These are phyloP conservation scores for Iguana delicatissima DNA, from an alignment of 2,797 vertebrate genomes.

Conservation along the genomic window DNA sequence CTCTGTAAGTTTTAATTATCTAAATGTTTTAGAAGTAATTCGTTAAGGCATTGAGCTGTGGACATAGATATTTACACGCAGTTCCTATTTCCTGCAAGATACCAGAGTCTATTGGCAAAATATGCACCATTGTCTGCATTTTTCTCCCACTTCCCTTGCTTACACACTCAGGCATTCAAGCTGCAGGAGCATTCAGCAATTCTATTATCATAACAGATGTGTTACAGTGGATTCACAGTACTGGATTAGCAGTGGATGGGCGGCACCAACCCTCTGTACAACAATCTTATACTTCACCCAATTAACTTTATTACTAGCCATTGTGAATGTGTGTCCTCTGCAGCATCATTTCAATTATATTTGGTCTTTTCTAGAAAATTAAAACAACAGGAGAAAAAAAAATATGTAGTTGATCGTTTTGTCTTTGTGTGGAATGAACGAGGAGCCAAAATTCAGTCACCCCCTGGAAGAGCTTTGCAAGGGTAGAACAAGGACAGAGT, in stretches of 20 bases:
- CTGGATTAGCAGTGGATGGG: background rate
- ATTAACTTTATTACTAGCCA: background rate
- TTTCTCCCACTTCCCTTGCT: background rate
- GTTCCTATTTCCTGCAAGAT: background rate
- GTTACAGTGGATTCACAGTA: background rate
- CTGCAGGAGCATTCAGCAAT: too few species aligned
- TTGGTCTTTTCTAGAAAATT: background rate
- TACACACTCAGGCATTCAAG: background rate
- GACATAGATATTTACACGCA: background rate
- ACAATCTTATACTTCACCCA: background rate
- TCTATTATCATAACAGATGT: background rate
- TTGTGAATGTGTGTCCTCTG: too few species aligned
- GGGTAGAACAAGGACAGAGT: background rate
- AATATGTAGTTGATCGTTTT: background rate
- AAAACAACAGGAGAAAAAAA: background rate
- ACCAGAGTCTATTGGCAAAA: background rate
- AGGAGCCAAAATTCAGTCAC: background rate
- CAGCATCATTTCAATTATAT: background rate
- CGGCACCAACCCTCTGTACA: background rate
- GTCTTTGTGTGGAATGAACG: too few species aligned
- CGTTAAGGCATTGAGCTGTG: background rate
- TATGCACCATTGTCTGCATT: background rate
- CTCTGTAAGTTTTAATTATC: constrained; percentile 81
- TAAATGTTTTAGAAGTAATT: constrained; percentile 9
- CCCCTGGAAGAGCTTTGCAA: background rate